A percentile compares a stretch with the other conserved stretches of the same genome.
These are phyloP conservation scores for Meleagris gallopavo DNA, from an alignment of 2,113 vertebrate genomes.

Conservation along the genomic window DNA sequence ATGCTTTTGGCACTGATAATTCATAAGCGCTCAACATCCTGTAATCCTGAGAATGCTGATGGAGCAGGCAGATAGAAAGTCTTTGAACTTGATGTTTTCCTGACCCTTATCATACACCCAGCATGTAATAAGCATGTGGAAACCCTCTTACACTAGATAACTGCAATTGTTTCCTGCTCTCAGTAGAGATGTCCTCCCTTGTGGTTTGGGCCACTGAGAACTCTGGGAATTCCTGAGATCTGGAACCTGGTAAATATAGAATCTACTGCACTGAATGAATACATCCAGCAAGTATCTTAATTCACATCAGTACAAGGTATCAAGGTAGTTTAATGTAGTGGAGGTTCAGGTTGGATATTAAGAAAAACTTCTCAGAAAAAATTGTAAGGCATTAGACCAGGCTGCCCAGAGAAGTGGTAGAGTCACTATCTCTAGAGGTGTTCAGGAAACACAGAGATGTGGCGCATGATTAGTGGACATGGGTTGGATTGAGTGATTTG, in stretches of 20 bases:
- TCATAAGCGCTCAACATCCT: neutral
- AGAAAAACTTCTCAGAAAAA: too few relatives aligned
- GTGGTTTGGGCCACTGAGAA: neutral
- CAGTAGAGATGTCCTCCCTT: neutral
- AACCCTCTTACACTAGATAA: neutral
- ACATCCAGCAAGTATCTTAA: rapidly evolving
- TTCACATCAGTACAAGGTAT: neutral
- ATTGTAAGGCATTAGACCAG: too few relatives aligned
- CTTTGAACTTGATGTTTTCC: neutral
- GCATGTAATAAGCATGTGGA: neutral
- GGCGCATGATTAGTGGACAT: too few relatives aligned
- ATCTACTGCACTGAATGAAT: neutral
- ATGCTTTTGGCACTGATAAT: neutral
- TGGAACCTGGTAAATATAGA: neutral
- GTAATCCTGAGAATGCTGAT: neutral
- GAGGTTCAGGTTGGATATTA: too few relatives aligned
- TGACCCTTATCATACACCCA: neutral
- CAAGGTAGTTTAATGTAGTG: neutral
- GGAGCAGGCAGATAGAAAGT: neutral
- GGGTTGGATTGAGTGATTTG: too few relatives aligned
- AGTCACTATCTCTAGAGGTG: too few relatives aligned
- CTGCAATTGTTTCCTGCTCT: neutral
- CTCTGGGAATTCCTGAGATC: neutral
- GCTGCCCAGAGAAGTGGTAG: too few relatives aligned
- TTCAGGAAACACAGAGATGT: too few relatives aligned